phyloP scores from a whole-genome alignment of 2,797 vertebrate genomes.

The Sebastes dallii region DNA sequence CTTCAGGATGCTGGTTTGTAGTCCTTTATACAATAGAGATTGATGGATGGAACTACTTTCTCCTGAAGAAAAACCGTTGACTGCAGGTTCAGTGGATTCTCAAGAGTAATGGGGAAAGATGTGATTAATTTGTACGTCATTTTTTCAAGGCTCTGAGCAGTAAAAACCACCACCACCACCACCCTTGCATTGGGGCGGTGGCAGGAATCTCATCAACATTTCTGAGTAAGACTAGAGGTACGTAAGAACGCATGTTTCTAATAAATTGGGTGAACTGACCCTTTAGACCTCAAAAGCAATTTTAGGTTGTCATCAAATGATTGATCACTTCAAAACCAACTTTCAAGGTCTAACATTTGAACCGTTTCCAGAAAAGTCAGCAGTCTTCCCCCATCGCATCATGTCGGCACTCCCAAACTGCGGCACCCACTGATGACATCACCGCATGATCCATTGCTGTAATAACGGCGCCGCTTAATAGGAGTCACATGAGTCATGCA shows the following conservation, averaged over 20 bases:
- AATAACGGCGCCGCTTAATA: conserved; percentile 33
- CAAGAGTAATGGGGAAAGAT: neutral
- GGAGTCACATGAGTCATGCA: conserved; percentile 57
- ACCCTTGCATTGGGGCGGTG: neutral
- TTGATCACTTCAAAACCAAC: neutral
- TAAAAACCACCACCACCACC: neutral
- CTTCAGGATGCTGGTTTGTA: neutral
- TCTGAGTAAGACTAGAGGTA: neutral
- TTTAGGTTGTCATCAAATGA: neutral
- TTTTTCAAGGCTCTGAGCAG: neutral
- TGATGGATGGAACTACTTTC: neutral
- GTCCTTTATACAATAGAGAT: neutral
- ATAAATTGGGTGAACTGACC: neutral
- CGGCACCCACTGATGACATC: conserved; percentile 50
- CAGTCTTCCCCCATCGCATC: conserved; percentile 8
- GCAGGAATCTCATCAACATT: neutral
- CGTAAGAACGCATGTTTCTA: neutral
- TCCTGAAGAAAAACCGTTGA: neutral
- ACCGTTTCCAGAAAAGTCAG: neutral
- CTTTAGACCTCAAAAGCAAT: neutral
- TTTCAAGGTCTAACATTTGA: neutral
- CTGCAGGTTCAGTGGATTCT: neutral
- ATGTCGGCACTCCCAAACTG: conserved; percentile 25
- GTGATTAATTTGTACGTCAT: neutral
- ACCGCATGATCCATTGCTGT: conserved; percentile 33